Evolutionary conservation across 30 jellyfish, hydroid and myxozoan genomes (phyloP).

Genomic region (Clytia hemisphaerica): DNA sequence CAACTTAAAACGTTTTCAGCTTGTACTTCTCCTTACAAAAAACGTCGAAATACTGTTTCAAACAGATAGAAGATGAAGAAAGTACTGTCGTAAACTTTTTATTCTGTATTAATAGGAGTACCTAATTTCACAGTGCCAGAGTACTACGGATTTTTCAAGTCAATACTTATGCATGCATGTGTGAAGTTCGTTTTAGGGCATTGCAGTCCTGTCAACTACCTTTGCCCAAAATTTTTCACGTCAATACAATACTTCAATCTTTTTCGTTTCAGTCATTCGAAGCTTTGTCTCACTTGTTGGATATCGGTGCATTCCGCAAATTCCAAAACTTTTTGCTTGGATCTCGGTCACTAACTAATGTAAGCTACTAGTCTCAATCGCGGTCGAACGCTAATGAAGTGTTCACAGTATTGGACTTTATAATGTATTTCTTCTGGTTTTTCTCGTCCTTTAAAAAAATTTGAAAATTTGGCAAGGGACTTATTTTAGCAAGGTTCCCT

Average conservation of each 20-base stretch:
- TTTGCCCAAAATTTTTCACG: neutral
- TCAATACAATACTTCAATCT: neutral
- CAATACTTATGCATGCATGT: too few species aligned
- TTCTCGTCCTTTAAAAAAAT: neutral
- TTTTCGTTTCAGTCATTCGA: conserved; percentile 22
- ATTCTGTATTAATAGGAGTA: too few species aligned
- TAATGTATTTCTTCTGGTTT: neutral
- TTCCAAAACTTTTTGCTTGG: conserved; percentile 61
- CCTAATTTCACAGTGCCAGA: too few species aligned
- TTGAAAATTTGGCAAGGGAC: neutral
- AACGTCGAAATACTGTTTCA: too few species aligned
- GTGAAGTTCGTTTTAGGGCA: too few species aligned
- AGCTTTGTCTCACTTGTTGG: conserved; percentile 42
- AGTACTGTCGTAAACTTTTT: too few species aligned
- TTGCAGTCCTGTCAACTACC: too few species aligned
- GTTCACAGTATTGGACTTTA: neutral
- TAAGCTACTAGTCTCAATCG: neutral
- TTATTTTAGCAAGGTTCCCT: neutral
- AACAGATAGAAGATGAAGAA: too few species aligned
- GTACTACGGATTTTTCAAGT: too few species aligned
- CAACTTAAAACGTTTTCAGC: too few species aligned
- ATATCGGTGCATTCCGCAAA: conserved; percentile 38
- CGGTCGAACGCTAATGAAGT: neutral
- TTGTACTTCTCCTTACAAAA: too few species aligned
- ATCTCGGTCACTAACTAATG: conserved; percentile 30